phyloP scores from a whole-genome alignment of 2,888 invertebrate genomes.

The Zootermopsis nevadensis region DNA sequence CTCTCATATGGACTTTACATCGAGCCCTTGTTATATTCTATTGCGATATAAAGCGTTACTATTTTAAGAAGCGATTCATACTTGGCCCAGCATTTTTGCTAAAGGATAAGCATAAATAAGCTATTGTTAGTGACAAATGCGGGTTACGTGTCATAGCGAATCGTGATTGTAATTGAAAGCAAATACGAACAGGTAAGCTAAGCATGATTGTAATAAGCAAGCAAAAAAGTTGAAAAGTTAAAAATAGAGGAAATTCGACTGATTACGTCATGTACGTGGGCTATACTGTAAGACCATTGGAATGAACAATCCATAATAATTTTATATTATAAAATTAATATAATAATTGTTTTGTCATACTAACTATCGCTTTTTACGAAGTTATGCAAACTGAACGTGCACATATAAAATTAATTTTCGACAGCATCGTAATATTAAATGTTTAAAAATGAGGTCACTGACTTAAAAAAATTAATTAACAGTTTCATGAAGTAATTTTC shows the following conservation, averaged over 20 bases:
- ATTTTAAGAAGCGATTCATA: neutral
- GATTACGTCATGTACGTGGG: slow-evolving; percentile 41
- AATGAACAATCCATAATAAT: no score
- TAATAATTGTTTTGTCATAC: no score
- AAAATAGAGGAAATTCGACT: slow-evolving; percentile 25
- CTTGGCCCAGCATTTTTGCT: neutral
- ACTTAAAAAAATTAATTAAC: no score
- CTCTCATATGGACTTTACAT: slow-evolving; percentile 5
- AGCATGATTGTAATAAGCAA: slow-evolving; percentile 39
- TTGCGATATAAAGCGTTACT: neutral
- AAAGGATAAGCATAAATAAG: slow-evolving; percentile 1
- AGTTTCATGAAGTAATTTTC: no score
- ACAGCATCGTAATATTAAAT: no score
- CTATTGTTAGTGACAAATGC: slow-evolving; percentile 9
- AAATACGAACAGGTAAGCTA: slow-evolving; percentile 42
- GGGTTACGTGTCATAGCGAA: neutral
- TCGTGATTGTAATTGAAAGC: slow-evolving; percentile 16
- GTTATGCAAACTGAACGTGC: no score
- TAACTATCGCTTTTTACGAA: no score
- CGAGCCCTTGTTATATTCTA: neutral
- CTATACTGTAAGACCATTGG: no score
- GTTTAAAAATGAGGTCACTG: no score
- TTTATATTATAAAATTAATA: no score
- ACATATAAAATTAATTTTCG: no score
- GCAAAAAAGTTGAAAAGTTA: slow-evolving; percentile 19